Evolutionary conservation across 1,140 invertebrate species (phyloP), one percentile per base, ranked within the genome.

Genomic region (Pseudomyrmex concolor): DNA sequence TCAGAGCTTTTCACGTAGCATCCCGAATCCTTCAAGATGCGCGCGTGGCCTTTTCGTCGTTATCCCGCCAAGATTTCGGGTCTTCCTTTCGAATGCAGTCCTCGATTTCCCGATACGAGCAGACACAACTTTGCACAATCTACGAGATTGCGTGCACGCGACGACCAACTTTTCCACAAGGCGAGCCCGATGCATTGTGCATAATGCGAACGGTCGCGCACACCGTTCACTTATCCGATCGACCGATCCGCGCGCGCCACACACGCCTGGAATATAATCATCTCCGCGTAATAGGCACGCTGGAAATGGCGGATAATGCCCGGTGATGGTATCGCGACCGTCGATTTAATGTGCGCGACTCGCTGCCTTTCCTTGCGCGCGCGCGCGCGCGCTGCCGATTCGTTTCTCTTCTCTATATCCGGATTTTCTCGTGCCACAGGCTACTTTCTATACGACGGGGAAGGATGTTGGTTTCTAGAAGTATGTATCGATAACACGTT

Each of bases 71-170:
- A 50, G 43, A 34, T 34, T 60, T 48, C 68, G 55, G 64, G 66
- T 63, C 62, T 82, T 34, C 34, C 34, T 34, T 81, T 60, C 70
- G 83, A 88, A 87, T 88, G 83, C 76, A 68, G 55, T 64, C 22
- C 74, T 84, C 85, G 85, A 87, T 84, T 84, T 19, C 22, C 74
- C 72, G 76, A 85, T 85, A 88, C 86, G 83, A 59, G 64, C 55
- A 87, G 78, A 78, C 86, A 78, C 86, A 86, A 88, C 72, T 82
- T 88, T 50, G 84, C 83, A 67, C 83, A 88, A 88, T 87, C 86
- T 82, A 55, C 83, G 66, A 85, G 86, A 88, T 88, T 88, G 86
- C 86, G 71, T 74, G 86, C 85, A 19, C 54, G 74, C 81, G 66
- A 55, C 62, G 50, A 68, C 64, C 76, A 84, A 84, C 83, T 63